Base-by-base conservation (phyloP, 2,113 vertebrate species). In the Oophaga pumilio region DNA sequence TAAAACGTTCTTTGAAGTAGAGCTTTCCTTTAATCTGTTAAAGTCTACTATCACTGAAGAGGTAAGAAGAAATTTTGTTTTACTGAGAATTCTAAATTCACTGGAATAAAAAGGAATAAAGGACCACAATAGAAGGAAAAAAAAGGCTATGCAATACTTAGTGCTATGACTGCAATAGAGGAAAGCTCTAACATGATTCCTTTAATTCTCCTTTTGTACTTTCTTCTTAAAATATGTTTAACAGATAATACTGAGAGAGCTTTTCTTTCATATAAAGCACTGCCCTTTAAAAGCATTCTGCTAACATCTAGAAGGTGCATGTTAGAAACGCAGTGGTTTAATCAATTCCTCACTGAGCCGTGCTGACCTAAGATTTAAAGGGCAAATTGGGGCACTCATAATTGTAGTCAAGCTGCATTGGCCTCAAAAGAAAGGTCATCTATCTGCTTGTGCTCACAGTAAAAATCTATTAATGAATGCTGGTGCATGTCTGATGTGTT, bases 401-500 rank as follows among this genome's bases (percentile, higher is more conserved):
- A 86, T 81, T 89, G 86, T 13, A 90, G 74, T 89, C 76, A 91
- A 86, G 33, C 90, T 88, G 33, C 66, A 76, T 12, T 91, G 91
- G n/a, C 82, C 88, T 93, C 84, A 85, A 74, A 89, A 82, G 68
- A 91, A 91, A 93, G 89, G 90, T 93, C 89, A 87, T 91, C 85
- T 89, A 71, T 93, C 89, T 91, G 81, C 81, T 91, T 87, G 57
- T 90, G 56, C 82, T 85, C 89, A 81, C 68, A 89, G 57, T 59
- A 85, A 76, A 90, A 60, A 84, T 86, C 62, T 83, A 87, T 92
- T 94, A 93, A 91, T 93, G 93, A 93, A 89, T 90, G 89, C 66
- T 88, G 14, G 33, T 33, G 87, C 88, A 84, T 91, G 87, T 87
- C 85, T 89, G 85, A 88, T 89, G 74, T 91, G 85, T 87, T 91